Evolutionary conservation across 2,888 invertebrate genomes (phyloP).

Genomic region (Pseudococcus longispinus): DNA sequence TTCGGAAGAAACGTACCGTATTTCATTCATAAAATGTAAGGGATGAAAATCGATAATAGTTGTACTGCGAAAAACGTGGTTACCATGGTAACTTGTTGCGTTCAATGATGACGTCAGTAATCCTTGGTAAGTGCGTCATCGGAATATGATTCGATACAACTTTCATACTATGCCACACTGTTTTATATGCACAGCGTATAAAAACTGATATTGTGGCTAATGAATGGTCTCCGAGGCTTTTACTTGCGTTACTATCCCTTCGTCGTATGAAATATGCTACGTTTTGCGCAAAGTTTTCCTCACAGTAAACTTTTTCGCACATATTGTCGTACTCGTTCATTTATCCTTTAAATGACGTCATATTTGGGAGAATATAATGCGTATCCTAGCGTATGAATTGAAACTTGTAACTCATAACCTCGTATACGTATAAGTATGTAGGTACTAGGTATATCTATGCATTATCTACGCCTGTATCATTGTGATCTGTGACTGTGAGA

Average conservation of each 20-base stretch:
- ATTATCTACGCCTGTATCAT: too few species aligned
- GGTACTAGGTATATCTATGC: too few species aligned
- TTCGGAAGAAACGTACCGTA: constrained; percentile 14
- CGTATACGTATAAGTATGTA: background rate
- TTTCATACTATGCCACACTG: constrained; percentile 9
- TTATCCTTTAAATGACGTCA: background rate
- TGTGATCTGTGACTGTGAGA: too few species aligned
- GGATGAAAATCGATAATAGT: constrained; percentile 50
- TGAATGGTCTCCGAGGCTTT: constrained; percentile 35
- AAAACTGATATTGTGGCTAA: constrained; percentile 37
- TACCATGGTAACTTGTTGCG: constrained; percentile 56
- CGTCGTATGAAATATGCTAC: background rate
- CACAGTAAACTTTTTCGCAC: background rate
- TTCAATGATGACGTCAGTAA: constrained; percentile 49
- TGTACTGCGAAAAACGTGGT: constrained; percentile 50
- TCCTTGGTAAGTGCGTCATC: constrained; percentile 47
- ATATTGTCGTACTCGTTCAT: background rate
- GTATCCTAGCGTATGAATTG: background rate
- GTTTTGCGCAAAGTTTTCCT: background rate
- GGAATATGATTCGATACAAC: background rate
- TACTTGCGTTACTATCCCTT: background rate
- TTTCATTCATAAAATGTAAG: constrained; percentile 52
- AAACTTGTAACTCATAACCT: background rate
- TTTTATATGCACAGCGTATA: background rate
- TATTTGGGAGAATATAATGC: background rate